Base-by-base conservation (phyloP, 2,113 vertebrate species). In the Oxygymnocypris stewartii region DNA sequence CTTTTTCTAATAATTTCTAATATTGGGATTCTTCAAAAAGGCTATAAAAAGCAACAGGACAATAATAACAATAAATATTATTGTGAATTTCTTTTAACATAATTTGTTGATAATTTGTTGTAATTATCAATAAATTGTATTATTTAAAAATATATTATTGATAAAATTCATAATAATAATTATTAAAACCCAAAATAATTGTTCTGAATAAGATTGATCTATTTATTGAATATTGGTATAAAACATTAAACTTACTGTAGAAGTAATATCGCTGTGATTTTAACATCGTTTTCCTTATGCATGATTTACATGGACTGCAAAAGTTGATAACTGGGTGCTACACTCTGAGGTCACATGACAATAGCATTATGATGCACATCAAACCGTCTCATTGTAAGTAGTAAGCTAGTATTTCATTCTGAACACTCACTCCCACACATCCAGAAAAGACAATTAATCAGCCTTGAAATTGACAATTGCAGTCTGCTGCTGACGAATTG, bases 401-500 rank as follows among this genome's bases (percentile, higher is more conserved):
- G 4, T 65, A 35, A 7, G 14, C 65, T 65, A 65, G 61, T 5
- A 5, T 65, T 65, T n/a, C 61, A 65, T 65, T 65, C n/a, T 28
- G 61, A 65, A 65, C 61, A 65, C 61, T 65, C n/a, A 5, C 92
- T 93, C 90, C 92, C 90, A 90, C 79, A 74, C 63, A 63, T 82
- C 91, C 28, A 42, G 67, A 9, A 73, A 23, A 23, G 91, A 92
- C 93, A 93, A 94, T 94, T 94, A 94, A 94, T 94, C 94, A 95
- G 93, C 92, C 94, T 91, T 95, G 95, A 95, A 95, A 95, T 95
- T 95, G 93, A 95, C 94, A 94, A 94, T 93, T 79, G 92, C 90
- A 78, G 91, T 90, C 89, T 90, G 88, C 89, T 92, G 82, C 87
- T 87, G 91, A 89, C 89, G 89, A 93, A 92, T 88, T 87, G 89